Evolutionary conservation across 2,888 invertebrate species (phyloP), one percentile per base, ranked within the genome.

Genomic region (Catotricha subobsoleta): DNA sequence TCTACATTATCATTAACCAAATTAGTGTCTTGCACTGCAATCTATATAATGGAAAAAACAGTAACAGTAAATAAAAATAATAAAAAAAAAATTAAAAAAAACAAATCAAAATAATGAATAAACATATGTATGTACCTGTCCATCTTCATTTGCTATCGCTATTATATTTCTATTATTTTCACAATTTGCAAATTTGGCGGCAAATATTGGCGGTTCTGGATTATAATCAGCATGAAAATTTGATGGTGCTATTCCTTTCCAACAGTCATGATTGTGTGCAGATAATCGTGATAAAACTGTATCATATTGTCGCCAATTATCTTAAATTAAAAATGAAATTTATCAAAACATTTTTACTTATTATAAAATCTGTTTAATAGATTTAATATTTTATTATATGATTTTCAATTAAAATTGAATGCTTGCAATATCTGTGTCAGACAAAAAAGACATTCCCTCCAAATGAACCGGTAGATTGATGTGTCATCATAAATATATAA

Each of bases 101-200:
- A 25, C 10, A 25, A n/a, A n/a, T n/a, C n/a, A n/a, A n/a, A n/a
- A n/a, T n/a, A n/a, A n/a, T n/a, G n/a, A n/a, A n/a, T n/a, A n/a
- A n/a, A n/a, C n/a, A 10, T 25, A 27, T 25, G 21, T 10, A 12
- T 29, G 16, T 59, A 74, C 73, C 64, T 76, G 72, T 18, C 88
- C 90, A 64, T 84, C 83, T 64, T 90, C 88, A 57, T 87, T 86
- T 7, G 86, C 86, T 41, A 88, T 67, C 9, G 82, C 86, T 35
- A 88, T 59, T 20, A 83, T 67, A 53, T 86, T 72, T 52, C 78
- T 73, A 49, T 70, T 71, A 42, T 73, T 74, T 44, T 66, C 52
- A 45, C 67, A 67, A 52, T 74, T 75, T 10, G 80, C 75, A 58
- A 83, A 86, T 54, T 80, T 78, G 44, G 81, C 80, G 0, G 82